These are phyloP conservation scores for Nylanderia fulva DNA, from an alignment of 1,140 invertebrate species.

Conservation along the genomic window DNA sequence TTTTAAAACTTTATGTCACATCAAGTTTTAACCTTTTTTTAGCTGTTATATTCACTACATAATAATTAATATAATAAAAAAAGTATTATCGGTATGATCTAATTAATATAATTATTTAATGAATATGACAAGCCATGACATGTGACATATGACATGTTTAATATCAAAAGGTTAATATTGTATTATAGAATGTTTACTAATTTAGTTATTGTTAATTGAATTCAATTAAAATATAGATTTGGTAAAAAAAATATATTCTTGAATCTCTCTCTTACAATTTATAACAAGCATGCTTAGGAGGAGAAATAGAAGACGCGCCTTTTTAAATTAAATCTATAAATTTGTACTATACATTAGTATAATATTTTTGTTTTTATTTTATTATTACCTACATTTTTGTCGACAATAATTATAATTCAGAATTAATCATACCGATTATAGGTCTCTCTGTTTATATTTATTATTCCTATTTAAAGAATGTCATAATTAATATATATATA, in stretches of 20 bases:
- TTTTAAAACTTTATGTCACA: background rate
- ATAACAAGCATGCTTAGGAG: too few species aligned
- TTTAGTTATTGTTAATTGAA: too few species aligned
- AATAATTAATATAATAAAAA: background rate
- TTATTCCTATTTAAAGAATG: background rate
- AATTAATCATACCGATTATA: background rate
- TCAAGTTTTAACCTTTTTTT: background rate
- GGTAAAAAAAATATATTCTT: too few species aligned
- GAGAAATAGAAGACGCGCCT: too few species aligned
- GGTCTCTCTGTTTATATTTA: background rate
- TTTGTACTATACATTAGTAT: background rate
- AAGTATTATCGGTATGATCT: background rate
- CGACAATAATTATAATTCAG: background rate
- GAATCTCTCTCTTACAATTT: too few species aligned
- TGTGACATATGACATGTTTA: too few species aligned
- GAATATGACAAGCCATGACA: background rate
- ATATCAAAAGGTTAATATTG: background rate
- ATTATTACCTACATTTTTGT: background rate
- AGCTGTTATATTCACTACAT: background rate
- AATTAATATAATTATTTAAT: too few species aligned
- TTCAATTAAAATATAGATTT: too few species aligned
- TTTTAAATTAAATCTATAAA: too few species aligned
- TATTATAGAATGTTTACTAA: too few species aligned
- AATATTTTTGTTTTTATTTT: background rate
- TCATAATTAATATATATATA: background rate